Percentiles rank a stretch among this genome's conserved stretches.
Conservation (phyloP, 1,140 invertebrate species). For the Bombus superbus region DNA sequence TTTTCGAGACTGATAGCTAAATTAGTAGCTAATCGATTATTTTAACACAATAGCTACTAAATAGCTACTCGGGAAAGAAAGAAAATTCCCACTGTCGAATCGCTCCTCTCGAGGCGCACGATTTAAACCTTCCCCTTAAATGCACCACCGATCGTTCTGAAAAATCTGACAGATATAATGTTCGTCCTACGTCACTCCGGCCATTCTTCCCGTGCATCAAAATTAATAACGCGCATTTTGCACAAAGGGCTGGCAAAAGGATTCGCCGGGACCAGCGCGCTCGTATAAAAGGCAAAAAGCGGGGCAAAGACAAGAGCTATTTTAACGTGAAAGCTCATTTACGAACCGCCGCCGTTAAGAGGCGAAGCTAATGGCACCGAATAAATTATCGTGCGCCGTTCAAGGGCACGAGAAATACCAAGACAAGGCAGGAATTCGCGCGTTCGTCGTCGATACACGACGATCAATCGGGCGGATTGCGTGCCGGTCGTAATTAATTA, state of each 20-base stretch:
- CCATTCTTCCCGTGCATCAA: background rate
- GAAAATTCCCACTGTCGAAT: no score
- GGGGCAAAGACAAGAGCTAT: background rate
- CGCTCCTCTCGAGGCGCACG: no score
- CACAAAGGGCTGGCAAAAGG: background rate
- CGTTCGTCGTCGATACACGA: background rate
- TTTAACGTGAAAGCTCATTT: constrained; percentile 27
- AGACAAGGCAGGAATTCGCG: background rate
- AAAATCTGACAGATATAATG: background rate
- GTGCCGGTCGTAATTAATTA: constrained; percentile 32
- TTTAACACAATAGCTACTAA: no score
- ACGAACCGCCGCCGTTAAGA: background rate
- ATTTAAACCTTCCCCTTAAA: background rate
- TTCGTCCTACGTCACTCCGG: background rate
- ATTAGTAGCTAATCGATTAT: no score
- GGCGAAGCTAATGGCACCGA: constrained; percentile 25
- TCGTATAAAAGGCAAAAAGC: background rate
- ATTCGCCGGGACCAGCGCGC: background rate
- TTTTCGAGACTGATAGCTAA: no score
- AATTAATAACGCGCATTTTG: constrained; percentile 10
- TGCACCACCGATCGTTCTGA: background rate
- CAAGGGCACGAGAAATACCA: constrained; percentile 12
- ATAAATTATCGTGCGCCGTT: constrained; percentile 32
- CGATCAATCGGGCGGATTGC: constrained; percentile 13
- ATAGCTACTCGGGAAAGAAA: no score